These are phyloP conservation scores for Mimas tiliae DNA, from an alignment of 2,888 invertebrate species.

Conservation along the genomic window DNA sequence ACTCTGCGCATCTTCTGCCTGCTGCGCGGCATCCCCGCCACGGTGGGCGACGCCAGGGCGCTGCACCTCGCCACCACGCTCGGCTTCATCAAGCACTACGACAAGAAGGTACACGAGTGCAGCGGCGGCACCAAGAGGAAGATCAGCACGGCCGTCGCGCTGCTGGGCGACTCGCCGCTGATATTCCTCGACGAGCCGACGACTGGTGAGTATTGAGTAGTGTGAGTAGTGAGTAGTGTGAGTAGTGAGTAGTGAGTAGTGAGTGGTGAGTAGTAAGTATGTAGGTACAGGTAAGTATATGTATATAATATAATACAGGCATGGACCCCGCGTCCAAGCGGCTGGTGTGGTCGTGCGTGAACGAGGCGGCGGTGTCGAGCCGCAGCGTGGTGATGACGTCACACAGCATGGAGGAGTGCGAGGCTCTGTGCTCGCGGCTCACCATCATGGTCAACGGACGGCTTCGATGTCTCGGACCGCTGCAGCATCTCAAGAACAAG, in stretches of 20 bases:
- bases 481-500: constrained; percentile 86
- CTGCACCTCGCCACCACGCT: constrained; percentile 81
- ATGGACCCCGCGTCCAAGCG: constrained; percentile 93
- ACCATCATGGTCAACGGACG: constrained; percentile 93
- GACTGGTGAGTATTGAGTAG: constrained; percentile 75
- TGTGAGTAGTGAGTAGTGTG: neutral
- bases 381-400: constrained; percentile 91
- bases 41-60: constrained; percentile 71
- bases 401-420: constrained; percentile 95
- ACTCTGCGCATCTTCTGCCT: constrained; percentile 87
- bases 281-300: too few species aligned
- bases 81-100: constrained; percentile 83
- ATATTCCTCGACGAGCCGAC: constrained; percentile 89
- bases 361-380: constrained; percentile 84
- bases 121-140: constrained; percentile 91
- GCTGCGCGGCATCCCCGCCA: constrained; percentile 85
- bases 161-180: constrained; percentile 88
- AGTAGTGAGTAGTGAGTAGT: too few species aligned
- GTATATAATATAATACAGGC: constrained; percentile 65
- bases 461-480: constrained; percentile 87
- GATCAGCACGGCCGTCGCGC: constrained; percentile 89
- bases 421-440: constrained; percentile 91
- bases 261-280: too few species aligned
- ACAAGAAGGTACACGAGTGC: constrained; percentile 65
- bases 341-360: constrained; percentile 90